phyloP scores from a whole-genome alignment of 1,140 invertebrate species.

The Drosophila asahinai region DNA sequence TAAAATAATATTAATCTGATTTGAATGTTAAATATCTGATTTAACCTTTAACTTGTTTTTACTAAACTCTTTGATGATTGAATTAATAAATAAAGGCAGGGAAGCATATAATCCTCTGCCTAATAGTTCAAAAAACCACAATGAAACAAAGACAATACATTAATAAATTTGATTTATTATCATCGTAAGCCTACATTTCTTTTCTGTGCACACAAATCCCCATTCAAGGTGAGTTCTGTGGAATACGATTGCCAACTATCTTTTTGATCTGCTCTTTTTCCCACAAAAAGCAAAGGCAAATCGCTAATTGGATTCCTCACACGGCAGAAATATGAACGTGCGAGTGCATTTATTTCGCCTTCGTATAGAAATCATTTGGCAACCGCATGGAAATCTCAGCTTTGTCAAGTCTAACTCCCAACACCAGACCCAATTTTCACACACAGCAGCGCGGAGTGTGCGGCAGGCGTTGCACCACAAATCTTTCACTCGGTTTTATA shows the following conservation, averaged over 20 bases:
- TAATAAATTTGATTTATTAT: background rate
- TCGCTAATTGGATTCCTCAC: constrained; percentile 37
- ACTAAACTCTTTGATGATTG: too few species aligned
- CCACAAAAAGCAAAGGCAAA: constrained; percentile 19
- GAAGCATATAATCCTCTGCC: too few species aligned
- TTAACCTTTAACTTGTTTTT: background rate
- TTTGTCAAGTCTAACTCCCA: constrained; percentile 70
- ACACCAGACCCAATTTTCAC: constrained; percentile 66
- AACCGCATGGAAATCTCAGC: constrained; percentile 73
- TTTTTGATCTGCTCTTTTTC: constrained; percentile 38
- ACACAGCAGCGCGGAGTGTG: constrained; percentile 33
- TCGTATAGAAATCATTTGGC: constrained; percentile 56
- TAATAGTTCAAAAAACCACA: too few species aligned
- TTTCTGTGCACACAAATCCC: constrained; percentile 4
- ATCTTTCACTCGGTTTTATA: constrained; percentile 69
- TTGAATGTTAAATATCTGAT: background rate
- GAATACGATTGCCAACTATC: constrained; percentile 25
- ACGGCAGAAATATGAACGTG: constrained; percentile 21
- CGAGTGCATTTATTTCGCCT: constrained; percentile 20
- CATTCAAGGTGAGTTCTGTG: constrained; percentile 15
- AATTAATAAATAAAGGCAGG: too few species aligned
- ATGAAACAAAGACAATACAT: too few species aligned
- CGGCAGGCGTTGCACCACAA: constrained; percentile 58
- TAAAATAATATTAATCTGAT: background rate
- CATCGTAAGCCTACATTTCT: background rate